Conservation (phyloP, 2,113 vertebrate species). For the Zootoca vivipara region DNA sequence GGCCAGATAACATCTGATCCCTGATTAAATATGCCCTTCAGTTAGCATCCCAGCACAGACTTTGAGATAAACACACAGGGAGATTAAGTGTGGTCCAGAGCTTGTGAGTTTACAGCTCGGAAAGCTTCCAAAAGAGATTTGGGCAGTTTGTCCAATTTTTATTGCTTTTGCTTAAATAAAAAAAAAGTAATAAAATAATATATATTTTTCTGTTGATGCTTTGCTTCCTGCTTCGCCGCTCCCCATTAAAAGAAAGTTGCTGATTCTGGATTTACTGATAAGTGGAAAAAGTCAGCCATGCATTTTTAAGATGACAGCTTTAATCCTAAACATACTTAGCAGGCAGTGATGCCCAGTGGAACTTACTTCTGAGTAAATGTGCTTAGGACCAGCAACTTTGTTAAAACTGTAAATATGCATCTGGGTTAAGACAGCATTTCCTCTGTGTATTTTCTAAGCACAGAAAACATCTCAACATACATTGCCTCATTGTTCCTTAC, state of each 20-base stretch:
- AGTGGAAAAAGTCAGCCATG: accelerated
- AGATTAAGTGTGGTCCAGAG: constrained; percentile 33
- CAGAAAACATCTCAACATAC: not conserved
- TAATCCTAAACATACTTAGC: not conserved
- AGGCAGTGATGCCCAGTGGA: not conserved
- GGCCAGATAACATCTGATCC: constrained; percentile 66
- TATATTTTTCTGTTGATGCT: not conserved
- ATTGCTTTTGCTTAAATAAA: not conserved
- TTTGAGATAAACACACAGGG: constrained; percentile 30
- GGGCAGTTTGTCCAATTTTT: constrained; percentile 12
- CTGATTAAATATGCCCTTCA: constrained; percentile 43
- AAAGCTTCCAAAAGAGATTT: constrained; percentile 37
- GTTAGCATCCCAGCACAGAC: constrained; percentile 9
- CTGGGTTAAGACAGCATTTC: not conserved
- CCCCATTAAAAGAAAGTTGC: not conserved
- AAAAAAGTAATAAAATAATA: not conserved
- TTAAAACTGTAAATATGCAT: too few relatives aligned
- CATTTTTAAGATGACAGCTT: not conserved
- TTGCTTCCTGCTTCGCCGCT: too few relatives aligned
- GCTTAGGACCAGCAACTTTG: not conserved
- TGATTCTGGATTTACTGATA: not conserved
- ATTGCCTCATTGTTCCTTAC: not conserved
- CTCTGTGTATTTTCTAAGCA: too few relatives aligned
- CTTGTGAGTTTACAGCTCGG: not conserved
- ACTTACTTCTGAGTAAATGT: not conserved